Percentiles rank a stretch among this genome's conserved stretches.
Conservation (phyloP, 2,797 vertebrate genomes). For the Potorous gilbertii region DNA sequence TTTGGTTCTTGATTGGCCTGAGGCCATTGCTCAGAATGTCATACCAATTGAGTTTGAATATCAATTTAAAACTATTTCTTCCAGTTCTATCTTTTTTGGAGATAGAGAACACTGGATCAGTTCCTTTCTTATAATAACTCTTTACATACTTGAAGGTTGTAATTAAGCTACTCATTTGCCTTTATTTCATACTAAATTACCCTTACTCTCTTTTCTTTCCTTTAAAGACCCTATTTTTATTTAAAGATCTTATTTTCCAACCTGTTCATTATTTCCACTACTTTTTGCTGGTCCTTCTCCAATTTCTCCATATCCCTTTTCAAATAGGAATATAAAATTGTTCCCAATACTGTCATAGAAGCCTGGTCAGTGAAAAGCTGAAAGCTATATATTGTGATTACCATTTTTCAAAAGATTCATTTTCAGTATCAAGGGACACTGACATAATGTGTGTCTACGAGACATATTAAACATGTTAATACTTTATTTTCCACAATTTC, state of each 20-base stretch:
- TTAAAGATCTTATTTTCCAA: constrained; percentile 22
- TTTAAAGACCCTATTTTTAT: background rate
- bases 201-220: background rate
- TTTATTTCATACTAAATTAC: constrained; percentile 33
- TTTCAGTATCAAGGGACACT: background rate
- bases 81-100: background rate
- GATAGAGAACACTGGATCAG: background rate
- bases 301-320: background rate
- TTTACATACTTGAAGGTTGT: background rate
- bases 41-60: background rate
- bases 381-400: background rate
- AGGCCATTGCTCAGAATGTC: background rate
- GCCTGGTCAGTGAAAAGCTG: background rate
- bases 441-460: background rate
- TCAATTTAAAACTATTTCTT: background rate
- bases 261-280: constrained; percentile 22
- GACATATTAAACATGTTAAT: background rate
- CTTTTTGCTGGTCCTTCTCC: constrained; percentile 1
- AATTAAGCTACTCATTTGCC: constrained; percentile 8
- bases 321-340: background rate
- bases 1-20: background rate
- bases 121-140: constrained; percentile 36
- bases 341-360: background rate
- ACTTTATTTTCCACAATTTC: background rate
- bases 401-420: background rate